Conservation (phyloP, 2,888 invertebrate species). For the Polietes domitor region DNA sequence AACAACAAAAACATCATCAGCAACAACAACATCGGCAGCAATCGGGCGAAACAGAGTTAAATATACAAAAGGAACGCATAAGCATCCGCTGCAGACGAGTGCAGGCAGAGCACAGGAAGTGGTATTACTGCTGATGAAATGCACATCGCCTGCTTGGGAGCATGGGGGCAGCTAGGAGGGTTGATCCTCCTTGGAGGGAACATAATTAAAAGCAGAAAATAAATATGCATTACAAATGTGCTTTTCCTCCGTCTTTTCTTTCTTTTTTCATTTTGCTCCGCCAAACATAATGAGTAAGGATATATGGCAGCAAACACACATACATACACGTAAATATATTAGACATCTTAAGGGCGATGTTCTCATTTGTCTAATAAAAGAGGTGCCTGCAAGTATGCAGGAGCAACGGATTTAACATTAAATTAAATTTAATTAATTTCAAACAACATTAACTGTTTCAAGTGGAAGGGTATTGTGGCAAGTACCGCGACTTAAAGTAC, state of each 20-base stretch:
- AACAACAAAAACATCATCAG: neutral
- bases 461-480: no score
- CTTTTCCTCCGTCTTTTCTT: neutral
- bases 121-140: neutral
- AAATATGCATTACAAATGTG: slow-evolving; percentile 7
- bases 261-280: neutral
- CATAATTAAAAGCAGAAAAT: slow-evolving; percentile 1
- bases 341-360: neutral
- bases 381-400: neutral
- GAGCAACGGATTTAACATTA: neutral
- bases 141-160: neutral
- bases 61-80: neutral
- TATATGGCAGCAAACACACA: no score
- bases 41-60: neutral
- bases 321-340: no score
- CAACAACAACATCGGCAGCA: no score
- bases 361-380: neutral
- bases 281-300: neutral
- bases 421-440: neutral
- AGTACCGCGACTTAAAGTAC: no score
- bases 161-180: neutral
- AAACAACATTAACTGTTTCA: neutral
- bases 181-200: neutral
- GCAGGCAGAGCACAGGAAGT: neutral
- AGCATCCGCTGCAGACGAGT: neutral